Conservation (phyloP, 2,113 vertebrate species). For the Talpa occidentalis region DNA sequence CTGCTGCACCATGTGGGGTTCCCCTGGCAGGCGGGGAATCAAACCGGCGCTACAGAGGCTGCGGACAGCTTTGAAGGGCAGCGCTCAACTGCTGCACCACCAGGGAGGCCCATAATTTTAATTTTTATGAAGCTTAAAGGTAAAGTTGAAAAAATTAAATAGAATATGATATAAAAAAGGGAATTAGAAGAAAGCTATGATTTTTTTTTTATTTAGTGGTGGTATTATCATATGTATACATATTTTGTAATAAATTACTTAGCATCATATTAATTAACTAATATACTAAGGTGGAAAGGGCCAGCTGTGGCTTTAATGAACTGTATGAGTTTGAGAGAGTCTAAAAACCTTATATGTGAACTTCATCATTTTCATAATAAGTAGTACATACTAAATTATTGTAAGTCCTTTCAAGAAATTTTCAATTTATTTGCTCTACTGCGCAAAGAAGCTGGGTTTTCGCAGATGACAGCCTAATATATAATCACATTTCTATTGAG, state of each 20-base stretch:
- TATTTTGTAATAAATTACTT: neutral
- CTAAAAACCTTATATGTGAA: neutral
- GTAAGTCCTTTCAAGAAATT: neutral
- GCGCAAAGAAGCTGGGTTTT: neutral
- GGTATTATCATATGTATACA: neutral
- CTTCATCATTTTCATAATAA: neutral
- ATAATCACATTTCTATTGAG: neutral
- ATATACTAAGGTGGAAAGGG: neutral
- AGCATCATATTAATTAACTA: neutral
- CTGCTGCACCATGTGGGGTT: no score
- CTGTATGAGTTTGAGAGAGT: neutral
- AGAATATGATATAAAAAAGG: neutral
- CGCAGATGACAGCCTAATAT: neutral
- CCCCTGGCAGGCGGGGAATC: no score
- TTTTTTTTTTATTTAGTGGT: neutral
- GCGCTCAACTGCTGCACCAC: no score
- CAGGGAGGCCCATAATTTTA: no score
- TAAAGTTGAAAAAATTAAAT: neutral
- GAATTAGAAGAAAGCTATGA: neutral
- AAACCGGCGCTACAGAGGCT: no score
- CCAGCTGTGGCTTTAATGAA: neutral
- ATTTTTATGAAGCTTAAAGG: neutral
- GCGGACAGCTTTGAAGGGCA: no score
- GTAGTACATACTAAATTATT: neutral
- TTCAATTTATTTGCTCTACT: neutral